These are phyloP conservation scores for Cercocebus atys DNA, from an alignment of 2,113 vertebrate species.

Conservation along the genomic window DNA sequence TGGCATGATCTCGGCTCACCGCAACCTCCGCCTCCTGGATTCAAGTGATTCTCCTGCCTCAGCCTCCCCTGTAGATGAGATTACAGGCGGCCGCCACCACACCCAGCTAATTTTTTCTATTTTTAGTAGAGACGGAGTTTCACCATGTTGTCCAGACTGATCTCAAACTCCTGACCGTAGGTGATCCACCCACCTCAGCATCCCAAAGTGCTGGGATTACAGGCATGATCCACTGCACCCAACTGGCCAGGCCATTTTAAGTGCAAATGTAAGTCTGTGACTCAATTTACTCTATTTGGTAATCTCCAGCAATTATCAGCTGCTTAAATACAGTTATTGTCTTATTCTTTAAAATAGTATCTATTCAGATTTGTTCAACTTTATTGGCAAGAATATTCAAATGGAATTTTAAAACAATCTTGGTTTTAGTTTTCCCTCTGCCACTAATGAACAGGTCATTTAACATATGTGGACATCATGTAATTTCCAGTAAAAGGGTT, in stretches of 20 bases:
- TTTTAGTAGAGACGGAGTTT: no score
- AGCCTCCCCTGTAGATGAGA: no score
- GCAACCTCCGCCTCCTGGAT: no score
- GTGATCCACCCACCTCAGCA: no score
- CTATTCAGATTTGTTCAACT: background rate
- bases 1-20: no score
- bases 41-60: no score
- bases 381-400: background rate
- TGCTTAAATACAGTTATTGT: background rate
- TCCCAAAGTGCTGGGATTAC: no score
- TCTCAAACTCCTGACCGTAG: no score
- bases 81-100: no score
- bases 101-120: no score
- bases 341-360: background rate
- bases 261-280: background rate
- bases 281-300: background rate
- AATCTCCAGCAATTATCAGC: background rate
- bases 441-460: background rate
- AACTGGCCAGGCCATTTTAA: background rate
- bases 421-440: background rate
- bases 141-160: no score
- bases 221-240: no score
- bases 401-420: background rate
- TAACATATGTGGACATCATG: background rate
- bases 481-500: background rate